phyloP scores from a whole-genome alignment of 1,140 invertebrate species.

The Semibalanus balanoides region DNA sequence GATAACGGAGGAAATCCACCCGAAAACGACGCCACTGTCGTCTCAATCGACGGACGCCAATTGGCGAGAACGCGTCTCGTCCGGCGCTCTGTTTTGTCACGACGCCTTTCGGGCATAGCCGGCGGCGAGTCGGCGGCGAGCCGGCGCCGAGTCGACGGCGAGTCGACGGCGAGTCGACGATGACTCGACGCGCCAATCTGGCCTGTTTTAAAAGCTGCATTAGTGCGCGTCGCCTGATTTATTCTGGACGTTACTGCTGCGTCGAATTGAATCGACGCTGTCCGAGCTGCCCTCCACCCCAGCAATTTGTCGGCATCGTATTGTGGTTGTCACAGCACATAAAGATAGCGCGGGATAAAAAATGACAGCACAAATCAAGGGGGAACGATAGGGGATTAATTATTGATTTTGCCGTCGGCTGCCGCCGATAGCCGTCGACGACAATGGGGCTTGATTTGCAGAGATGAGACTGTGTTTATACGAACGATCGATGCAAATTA shows the following conservation, averaged over 20 bases:
- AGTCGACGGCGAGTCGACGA: too few relatives aligned
- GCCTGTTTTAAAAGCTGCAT: background rate
- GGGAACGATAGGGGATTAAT: background rate
- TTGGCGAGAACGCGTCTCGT: background rate
- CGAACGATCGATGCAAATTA: slow-evolving; percentile 2
- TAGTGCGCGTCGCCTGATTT: background rate
- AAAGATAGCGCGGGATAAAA: background rate
- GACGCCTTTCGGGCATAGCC: background rate
- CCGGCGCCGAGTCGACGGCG: too few relatives aligned
- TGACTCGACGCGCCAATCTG: background rate
- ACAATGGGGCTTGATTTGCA: background rate
- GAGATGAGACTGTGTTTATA: background rate
- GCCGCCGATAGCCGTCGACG: background rate
- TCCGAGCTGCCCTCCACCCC: background rate
- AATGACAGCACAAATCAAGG: background rate
- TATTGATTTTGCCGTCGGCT: background rate
- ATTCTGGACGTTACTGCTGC: background rate
- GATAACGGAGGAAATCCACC: background rate
- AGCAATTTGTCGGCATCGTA: background rate
- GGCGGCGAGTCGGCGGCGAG: too few relatives aligned
- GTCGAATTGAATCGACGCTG: background rate
- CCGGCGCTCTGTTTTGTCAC: background rate
- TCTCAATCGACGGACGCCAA: background rate
- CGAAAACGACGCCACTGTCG: background rate
- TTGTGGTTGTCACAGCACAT: slow-evolving; percentile 1